These are phyloP conservation scores for Dinoponera quadriceps DNA, from an alignment of 1,140 invertebrate genomes.

Conservation along the genomic window DNA sequence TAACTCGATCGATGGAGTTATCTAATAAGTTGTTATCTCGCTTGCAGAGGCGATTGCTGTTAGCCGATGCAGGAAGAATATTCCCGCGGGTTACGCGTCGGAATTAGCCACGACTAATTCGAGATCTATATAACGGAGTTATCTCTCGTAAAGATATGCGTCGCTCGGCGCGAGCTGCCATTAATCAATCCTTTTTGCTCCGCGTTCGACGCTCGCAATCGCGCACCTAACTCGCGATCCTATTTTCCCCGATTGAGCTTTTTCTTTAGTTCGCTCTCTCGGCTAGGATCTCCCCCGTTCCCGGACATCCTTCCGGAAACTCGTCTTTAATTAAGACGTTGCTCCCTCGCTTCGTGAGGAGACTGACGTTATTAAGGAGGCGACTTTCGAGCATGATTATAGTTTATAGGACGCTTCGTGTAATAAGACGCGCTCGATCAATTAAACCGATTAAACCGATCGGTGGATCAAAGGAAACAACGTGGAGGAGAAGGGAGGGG, in stretches of 20 bases:
- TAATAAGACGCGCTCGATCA: not conserved
- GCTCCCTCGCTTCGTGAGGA: not conserved
- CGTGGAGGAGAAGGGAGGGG: not conserved
- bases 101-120: conserved; percentile 13
- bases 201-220: conserved; percentile 29
- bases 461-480: not conserved
- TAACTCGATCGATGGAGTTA: not conserved
- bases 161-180: not conserved
- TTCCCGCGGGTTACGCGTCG: not conserved
- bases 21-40: conserved; percentile 10
- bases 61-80: not conserved
- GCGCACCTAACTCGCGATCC: not conserved
- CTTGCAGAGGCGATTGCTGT: not conserved
- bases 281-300: not conserved
- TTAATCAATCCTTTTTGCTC: conserved; percentile 37
- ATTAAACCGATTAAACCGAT: conserved; percentile 19
- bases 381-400: conserved; percentile 28
- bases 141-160: not conserved
- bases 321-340: conserved; percentile 19
- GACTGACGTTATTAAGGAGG: not conserved
- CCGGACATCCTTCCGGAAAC: not conserved
- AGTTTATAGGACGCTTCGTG: not conserved
- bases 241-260: conserved; percentile 30
- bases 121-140: not conserved
- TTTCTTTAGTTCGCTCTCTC: not conserved